A percentile compares a stretch with the other conserved stretches of the same genome.
phyloP scores from a whole-genome alignment of 1,140 invertebrate species.

The Fragariocoptes setiger region DNA sequence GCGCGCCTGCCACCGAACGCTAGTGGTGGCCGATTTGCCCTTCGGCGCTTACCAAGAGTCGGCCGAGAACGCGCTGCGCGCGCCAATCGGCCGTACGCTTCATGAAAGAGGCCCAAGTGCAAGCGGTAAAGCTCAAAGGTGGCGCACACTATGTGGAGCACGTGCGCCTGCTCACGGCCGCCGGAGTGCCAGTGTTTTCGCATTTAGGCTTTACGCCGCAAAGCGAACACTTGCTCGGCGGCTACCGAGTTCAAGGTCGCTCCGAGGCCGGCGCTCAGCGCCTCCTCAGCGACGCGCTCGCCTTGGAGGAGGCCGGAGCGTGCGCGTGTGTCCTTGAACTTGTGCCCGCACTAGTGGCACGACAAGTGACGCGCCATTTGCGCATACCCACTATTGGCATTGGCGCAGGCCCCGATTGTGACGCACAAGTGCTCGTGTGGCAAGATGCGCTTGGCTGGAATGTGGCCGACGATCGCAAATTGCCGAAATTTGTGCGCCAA shows the following conservation, averaged over 20 bases:
- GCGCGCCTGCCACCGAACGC: slow-evolving; percentile 3
- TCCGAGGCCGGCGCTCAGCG: neutral
- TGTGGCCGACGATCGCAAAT: neutral
- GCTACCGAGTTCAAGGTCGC: slow-evolving; percentile 5
- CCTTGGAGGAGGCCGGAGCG: slow-evolving; percentile 10
- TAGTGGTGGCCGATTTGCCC: slow-evolving; percentile 9
- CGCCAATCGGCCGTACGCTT: slow-evolving; percentile 1
- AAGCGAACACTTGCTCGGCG: slow-evolving; percentile 8
- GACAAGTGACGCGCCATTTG: slow-evolving; percentile 5
- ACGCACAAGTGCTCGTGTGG: slow-evolving; percentile 12
- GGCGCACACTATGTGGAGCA: neutral
- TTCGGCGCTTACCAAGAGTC: neutral
- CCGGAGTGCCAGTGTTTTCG: slow-evolving; percentile 10
- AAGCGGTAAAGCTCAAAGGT: slow-evolving; percentile 12
- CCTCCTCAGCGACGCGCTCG: slow-evolving; percentile 1
- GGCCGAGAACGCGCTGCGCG: neutral
- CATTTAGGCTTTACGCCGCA: slow-evolving; percentile 12
- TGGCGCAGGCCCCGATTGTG: slow-evolving; percentile 10
- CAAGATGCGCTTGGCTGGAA: slow-evolving; percentile 11
- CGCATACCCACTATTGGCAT: slow-evolving; percentile 12
- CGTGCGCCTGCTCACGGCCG: neutral
- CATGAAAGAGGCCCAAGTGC: slow-evolving; percentile 9
- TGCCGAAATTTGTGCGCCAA: neutral
- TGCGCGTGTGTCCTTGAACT: slow-evolving; percentile 9
- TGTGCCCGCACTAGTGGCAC: slow-evolving; percentile 8